These are phyloP conservation scores for Drosophila punjabiensis DNA, from an alignment of 1,140 invertebrate genomes.

Conservation along the genomic window DNA sequence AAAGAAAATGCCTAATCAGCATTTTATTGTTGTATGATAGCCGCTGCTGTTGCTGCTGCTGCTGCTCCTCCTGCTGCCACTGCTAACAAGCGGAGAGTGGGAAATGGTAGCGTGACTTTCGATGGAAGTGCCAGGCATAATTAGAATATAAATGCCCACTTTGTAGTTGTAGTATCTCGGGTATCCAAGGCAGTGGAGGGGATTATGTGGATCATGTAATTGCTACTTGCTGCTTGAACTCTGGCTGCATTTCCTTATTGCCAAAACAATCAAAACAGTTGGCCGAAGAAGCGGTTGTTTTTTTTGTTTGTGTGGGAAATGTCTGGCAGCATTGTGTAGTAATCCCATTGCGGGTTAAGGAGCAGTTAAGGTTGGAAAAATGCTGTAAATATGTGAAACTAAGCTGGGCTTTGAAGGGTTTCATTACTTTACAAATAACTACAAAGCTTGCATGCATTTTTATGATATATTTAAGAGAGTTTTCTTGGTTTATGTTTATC, in stretches of 20 bases:
- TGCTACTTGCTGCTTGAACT: conserved; percentile 24
- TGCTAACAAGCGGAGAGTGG: conserved; percentile 42
- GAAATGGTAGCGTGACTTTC: conserved; percentile 66
- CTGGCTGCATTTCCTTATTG: conserved; percentile 65
- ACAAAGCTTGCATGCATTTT: not conserved
- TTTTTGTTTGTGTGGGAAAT: conserved; percentile 12
- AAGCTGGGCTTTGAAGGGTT: not conserved
- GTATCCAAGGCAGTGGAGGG: conserved; percentile 26
- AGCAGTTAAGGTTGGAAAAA: not conserved
- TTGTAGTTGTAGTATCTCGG: conserved; percentile 56
- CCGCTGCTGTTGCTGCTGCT: conserved; percentile 6
- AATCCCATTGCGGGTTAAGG: conserved; percentile 5
- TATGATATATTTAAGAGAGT: not conserved
- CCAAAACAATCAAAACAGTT: conserved; percentile 59
- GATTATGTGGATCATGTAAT: conserved; percentile 57
- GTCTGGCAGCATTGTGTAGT: conserved; percentile 1
- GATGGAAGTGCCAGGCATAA: conserved; percentile 61
- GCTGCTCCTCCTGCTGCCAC: too few relatives aligned
- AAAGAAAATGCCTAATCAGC: conserved; percentile 65
- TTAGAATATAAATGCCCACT: conserved; percentile 79
- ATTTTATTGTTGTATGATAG: conserved; percentile 45
- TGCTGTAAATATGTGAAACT: conserved; percentile 2
- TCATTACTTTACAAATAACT: not conserved
- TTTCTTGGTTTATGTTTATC: not conserved
- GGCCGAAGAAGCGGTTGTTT: conserved; percentile 25